Evolutionary conservation across 2,888 invertebrate genomes (phyloP), one percentile per base, ranked within the genome.

Genomic region (Exephanes ischioxanthus): DNA sequence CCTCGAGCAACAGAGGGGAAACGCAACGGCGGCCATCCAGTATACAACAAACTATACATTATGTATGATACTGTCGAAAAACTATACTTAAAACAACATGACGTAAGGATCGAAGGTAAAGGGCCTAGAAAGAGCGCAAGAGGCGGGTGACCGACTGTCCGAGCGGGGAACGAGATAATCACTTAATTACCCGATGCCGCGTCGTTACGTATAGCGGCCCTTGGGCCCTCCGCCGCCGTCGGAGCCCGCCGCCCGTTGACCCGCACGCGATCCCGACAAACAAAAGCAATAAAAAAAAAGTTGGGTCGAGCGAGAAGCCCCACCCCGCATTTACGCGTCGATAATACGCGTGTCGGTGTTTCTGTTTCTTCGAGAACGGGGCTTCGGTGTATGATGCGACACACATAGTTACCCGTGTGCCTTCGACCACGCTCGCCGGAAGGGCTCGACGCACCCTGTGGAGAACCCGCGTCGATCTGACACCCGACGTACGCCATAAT

Each of bases 131-230:
- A 72, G 77, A 85, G 82, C 71, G 70, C 68, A 81, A 83, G 70
- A 41, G 71, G 73, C 71, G 80, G 81, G 77, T 89, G 89, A 85
- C 88, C 89, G 89, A 90, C 89, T 88, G 89, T 90, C 88, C 86
- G 87, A 80, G 81, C 83, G 77, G 80, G 89, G 83, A 86, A 91
- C 86, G 89, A 91, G 91, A 91, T 91, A 90, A 91, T 91, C 90
- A 90, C 91, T 91, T 91, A 91, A 91, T 91, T 91, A 91, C 88
- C 87, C 84, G 86, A 87, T 86, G 83, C 86, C 84, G 81, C 70
- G 80, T 80, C 75, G 71, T 83, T 84, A 82, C 78, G 78, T 75
- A 75, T 66, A 33, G 75, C 70, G 78, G 73, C 75, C 75, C 78
- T 66, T 58, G 53, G 58, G 67, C 72, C 53, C 41, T 75, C 41